Base-by-base conservation (phyloP, 2,888 invertebrate species). In the Leptinotarsa peninsularis region DNA sequence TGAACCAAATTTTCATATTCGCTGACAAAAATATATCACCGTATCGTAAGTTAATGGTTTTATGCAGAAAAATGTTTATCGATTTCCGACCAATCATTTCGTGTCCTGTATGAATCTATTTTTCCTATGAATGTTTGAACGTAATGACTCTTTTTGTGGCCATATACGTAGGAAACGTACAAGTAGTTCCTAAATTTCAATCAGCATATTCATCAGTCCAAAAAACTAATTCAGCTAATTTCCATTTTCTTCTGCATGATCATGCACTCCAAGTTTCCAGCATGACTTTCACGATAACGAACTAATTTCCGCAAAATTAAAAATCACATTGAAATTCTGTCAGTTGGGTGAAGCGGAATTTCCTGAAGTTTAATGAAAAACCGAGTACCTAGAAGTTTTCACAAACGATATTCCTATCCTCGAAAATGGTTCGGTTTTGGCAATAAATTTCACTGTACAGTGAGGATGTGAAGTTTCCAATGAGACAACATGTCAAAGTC, bases 211-310 rank as follows among this genome's bases (percentile, higher is more conserved):
- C 23, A 58, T 23, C 23, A 58, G 23, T 23, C 58, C 43, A 4
- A 17, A 21, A n/a, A 43, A 17, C n/a, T 43, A n/a, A 63, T 27
- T 63, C 17, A n/a, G 7, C 17, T 15, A n/a, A 63, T 43, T 63
- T 63, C 33, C 63, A 43, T 63, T 63, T 63, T 63, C 23, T 58
- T 4, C n/a, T 43, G 63, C 63, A 63, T 63, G n/a, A 18, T 33
- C 63, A 63, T 63, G 27, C 63, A 14, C 27, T 33, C 33, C 13
- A 21, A 58, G 13, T 58, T 15, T 14, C 4, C 27, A 58, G 13
- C 15, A 58, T n/a, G 2, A 63, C 15, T n/a, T 60, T 60, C 27
- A 1, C 43, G n/a, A 63, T 63, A 63, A 17, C 63, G 63, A 63
- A 63, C 43, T 63, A n/a, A 63, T 43, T 63, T 43, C 33, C 27